Percentiles rank a stretch among this genome's conserved stretches.
These are phyloP conservation scores for Monodelphis domestica DNA, from an alignment of 2,797 vertebrate species.

Conservation along the genomic window DNA sequence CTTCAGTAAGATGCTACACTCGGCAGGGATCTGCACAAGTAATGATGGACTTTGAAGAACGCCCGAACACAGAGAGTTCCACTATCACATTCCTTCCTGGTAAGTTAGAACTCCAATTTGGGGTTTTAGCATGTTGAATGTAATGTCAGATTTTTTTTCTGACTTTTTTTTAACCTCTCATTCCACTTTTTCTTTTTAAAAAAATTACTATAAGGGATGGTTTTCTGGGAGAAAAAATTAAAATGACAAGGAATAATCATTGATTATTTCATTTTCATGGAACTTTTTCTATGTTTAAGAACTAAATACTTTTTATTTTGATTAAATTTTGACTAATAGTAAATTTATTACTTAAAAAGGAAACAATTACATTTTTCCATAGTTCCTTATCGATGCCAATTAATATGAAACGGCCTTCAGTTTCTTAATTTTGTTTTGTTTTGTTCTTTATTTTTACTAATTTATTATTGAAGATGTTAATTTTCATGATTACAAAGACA, in stretches of 20 bases:
- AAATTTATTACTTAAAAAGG: neutral
- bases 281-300: neutral
- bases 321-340: neutral
- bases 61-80: constrained; percentile 93
- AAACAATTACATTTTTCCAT: neutral
- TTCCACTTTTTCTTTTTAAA: neutral
- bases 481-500: neutral
- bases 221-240: neutral
- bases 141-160: neutral
- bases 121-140: neutral
- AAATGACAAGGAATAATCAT: neutral
- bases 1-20: constrained; percentile 93
- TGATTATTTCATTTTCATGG: neutral
- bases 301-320: neutral
- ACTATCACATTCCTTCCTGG: constrained; percentile 92
- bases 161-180: neutral
- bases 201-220: neutral
- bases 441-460: neutral
- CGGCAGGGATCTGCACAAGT: constrained; percentile 95
- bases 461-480: neutral
- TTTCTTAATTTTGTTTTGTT: neutral
- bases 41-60: constrained; percentile 93
- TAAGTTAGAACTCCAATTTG: constrained; percentile 73
- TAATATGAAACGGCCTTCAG: neutral
- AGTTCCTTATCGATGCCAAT: neutral